These are phyloP conservation scores for Vidua chalybeata DNA, from an alignment of 2,113 vertebrate genomes.

Conservation along the genomic window DNA sequence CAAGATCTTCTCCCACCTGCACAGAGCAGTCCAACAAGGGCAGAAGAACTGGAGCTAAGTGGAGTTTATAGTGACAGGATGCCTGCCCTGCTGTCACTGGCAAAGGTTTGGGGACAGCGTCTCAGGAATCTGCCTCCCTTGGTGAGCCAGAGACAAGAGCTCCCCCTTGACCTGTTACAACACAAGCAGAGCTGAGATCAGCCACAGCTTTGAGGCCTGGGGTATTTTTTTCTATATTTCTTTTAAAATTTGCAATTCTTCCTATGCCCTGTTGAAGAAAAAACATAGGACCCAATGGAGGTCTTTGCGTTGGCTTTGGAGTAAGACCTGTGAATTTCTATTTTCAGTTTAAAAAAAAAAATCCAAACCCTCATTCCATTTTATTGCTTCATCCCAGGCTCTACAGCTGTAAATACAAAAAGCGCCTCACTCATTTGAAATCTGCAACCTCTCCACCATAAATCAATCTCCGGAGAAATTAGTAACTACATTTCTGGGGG, in stretches of 20 bases:
- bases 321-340: neutral
- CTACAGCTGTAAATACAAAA: neutral
- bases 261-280: neutral
- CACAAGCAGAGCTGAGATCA: neutral
- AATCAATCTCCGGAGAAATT: constrained; percentile 1
- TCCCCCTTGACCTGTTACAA: neutral
- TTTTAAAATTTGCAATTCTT: neutral
- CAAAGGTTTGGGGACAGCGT: neutral
- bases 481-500: neutral
- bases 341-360: neutral
- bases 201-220: neutral
- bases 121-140: neutral
- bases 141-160: neutral
- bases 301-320: neutral
- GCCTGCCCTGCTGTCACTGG: fast-evolving
- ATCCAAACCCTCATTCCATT: neutral
- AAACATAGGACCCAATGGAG: neutral
- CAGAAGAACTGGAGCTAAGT: neutral
- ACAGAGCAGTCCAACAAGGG: neutral
- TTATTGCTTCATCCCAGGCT: neutral
- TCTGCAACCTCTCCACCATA: neutral
- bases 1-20: neutral
- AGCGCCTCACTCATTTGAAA: neutral
- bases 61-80: fast-evolving
- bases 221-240: neutral